A percentile compares a stretch with the other conserved stretches of the same genome.
phyloP scores from a whole-genome alignment of 1,140 invertebrate species.

The Radopholus similis region DNA sequence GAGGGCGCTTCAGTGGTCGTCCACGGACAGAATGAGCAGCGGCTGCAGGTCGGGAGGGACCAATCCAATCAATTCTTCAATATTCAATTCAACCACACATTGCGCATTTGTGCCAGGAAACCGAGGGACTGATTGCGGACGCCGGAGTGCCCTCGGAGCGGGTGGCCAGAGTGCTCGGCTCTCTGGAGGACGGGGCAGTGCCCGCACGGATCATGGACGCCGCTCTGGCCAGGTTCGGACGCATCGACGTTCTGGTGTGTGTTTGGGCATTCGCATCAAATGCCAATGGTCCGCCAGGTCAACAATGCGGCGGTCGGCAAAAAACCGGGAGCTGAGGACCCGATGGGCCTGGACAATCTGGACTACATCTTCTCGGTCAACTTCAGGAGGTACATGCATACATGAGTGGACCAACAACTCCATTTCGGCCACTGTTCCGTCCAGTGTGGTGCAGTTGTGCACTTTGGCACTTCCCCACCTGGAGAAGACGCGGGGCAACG shows the following conservation, averaged over 20 bases:
- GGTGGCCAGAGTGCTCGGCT: constrained; percentile 4
- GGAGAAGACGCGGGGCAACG: constrained; percentile 36
- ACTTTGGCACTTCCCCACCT: constrained; percentile 37
- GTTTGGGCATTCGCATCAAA: background rate
- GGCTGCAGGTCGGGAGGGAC: too few species aligned
- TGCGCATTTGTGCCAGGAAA: too few species aligned
- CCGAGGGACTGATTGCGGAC: constrained; percentile 5
- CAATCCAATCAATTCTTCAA: too few species aligned
- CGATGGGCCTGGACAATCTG: constrained; percentile 19
- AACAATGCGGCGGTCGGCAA: constrained; percentile 19
- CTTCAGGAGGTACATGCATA: too few species aligned
- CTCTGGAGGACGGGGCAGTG: constrained; percentile 16
- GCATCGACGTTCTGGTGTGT: constrained; percentile 23
- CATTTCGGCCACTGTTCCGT: too few species aligned
- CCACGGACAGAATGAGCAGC: background rate
- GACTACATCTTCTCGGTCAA: constrained; percentile 23
- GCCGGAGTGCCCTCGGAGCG: background rate
- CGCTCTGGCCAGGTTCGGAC: constrained; percentile 19
- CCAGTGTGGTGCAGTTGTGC: constrained; percentile 27
- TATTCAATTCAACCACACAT: too few species aligned
- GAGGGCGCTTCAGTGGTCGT: background rate
- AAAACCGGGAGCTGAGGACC: background rate
- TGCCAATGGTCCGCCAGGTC: background rate
- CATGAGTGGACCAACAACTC: too few species aligned
- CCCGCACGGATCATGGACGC: constrained; percentile 14